Evolutionary conservation across 2,888 invertebrate species (phyloP), one percentile per base, ranked within the genome.

Genomic region (Cylindroiulus punctatus): DNA sequence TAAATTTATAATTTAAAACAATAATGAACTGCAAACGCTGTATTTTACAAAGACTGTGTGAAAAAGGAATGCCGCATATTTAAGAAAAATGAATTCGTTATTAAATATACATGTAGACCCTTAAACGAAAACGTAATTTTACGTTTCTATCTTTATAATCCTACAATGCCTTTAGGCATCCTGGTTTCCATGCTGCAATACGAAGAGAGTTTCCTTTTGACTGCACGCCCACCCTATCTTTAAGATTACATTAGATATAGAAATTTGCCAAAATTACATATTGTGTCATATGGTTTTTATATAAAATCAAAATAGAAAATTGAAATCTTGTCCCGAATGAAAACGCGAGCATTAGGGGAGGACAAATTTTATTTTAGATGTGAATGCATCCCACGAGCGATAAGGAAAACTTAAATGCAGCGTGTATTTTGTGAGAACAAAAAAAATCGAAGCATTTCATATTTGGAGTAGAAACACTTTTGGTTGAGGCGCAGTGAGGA

Each of bases 381-480:
- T 65, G n/a, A 26, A 26, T 26, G 26, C 65, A 22, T 26, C n/a
- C 7, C 26, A 26, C n/a, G n/a, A 65, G 26, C 26, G 65, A 65
- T 65, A 65, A 65, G 86, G 14, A 42, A 42, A 83, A 83, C 36
- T 83, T 83, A 83, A 83, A 83, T 83, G 30, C 30, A 83, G 17
- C 36, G n/a, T 83, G 19, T 83, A 42, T 42, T n/a, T 17, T 19
- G 83, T 7, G 10, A 83, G 42, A 83, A 42, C 83, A 42, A 42
- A 42, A 83, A 81, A 83, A 83, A 40, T 26, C 22, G 76, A 44
- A 81, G 19, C 36, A 85, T n/a, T 86, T 40, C 47, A 17, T 85
- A 82, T 87, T 65, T 65, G 65, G 65, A 65, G 65, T 65, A 26
- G 65, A 65, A 65, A 65, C 65, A 65, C 65, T 65, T 65, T 65